A percentile compares a stretch with the other conserved stretches of the same genome.
Evolutionary conservation across 92 coral and sea anemone genomes (phyloP).

Genomic region (Umimayanthus chanpuru): DNA sequence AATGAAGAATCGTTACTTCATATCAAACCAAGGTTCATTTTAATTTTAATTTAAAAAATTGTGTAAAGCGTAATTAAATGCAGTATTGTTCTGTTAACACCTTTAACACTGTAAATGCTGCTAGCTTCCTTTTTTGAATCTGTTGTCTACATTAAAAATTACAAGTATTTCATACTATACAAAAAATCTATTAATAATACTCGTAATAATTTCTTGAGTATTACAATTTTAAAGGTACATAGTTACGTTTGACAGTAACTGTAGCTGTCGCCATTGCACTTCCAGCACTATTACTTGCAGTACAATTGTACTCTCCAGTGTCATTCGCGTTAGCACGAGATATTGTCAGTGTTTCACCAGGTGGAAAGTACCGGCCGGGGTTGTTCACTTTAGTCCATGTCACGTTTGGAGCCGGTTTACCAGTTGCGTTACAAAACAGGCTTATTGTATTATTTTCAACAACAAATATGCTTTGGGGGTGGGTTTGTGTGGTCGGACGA

Average conservation of each 20-base stretch:
- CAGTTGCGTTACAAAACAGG: conserved; percentile 17
- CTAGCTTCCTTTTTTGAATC: no score
- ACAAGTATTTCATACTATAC: no score
- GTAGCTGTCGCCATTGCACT: not conserved
- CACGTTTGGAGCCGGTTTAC: not conserved
- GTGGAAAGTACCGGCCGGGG: not conserved
- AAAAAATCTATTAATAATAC: no score
- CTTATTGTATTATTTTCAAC: not conserved
- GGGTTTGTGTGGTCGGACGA: not conserved
- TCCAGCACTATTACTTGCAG: not conserved
- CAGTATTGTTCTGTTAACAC: no score
- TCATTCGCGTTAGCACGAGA: not conserved
- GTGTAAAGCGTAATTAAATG: no score
- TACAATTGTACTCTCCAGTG: not conserved
- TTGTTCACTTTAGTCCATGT: not conserved
- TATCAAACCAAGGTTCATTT: no score
- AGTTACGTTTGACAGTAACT: conserved; percentile 3
- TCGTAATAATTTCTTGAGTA: no score
- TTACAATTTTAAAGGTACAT: not conserved
- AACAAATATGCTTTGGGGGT: not conserved
- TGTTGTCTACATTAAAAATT: no score
- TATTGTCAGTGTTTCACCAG: not conserved
- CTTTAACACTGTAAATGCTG: no score
- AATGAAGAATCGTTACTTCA: no score
- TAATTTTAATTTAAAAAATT: no score